phyloP scores from a whole-genome alignment of 1,140 invertebrate species.

The Nasonia vitripennis region DNA sequence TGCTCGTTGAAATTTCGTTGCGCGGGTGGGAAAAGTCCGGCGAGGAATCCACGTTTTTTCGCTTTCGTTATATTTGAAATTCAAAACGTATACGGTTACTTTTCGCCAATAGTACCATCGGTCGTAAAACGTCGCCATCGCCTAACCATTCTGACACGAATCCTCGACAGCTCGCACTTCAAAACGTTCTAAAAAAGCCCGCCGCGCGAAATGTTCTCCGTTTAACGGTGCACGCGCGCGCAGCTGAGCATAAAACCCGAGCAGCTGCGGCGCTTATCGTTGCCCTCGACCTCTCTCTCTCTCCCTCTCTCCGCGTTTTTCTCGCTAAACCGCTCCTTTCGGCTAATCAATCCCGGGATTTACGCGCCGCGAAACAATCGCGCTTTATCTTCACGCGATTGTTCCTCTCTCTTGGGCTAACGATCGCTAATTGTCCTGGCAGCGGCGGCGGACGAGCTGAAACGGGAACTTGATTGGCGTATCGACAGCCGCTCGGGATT shows the following conservation, averaged over 20 bases:
- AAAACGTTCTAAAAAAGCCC: no score
- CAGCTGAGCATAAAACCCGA: background rate
- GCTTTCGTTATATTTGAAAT: no score
- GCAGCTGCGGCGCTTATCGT: background rate
- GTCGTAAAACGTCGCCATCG: background rate
- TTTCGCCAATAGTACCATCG: no score
- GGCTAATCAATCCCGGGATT: conserved; percentile 2
- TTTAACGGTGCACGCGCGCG: background rate
- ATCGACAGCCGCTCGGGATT: background rate
- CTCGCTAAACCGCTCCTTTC: background rate
- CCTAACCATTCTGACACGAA: no score
- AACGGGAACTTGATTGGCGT: conserved; percentile 36
- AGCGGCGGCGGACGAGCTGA: background rate
- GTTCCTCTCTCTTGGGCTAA: background rate
- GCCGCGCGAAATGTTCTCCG: background rate
- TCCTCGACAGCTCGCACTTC: no score
- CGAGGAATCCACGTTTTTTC: no score
- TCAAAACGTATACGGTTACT: no score
- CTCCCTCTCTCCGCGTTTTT: background rate
- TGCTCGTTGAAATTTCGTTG: no score
- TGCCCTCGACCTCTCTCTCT: background rate
- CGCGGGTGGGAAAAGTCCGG: no score
- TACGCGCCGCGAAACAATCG: conserved; percentile 30
- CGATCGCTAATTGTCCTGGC: conserved; percentile 35
- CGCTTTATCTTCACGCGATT: conserved; percentile 10